Percentiles rank a stretch among this genome's conserved stretches.
Evolutionary conservation across 2,888 invertebrate genomes (phyloP).

Genomic region (Bimastos eiseni): DNA sequence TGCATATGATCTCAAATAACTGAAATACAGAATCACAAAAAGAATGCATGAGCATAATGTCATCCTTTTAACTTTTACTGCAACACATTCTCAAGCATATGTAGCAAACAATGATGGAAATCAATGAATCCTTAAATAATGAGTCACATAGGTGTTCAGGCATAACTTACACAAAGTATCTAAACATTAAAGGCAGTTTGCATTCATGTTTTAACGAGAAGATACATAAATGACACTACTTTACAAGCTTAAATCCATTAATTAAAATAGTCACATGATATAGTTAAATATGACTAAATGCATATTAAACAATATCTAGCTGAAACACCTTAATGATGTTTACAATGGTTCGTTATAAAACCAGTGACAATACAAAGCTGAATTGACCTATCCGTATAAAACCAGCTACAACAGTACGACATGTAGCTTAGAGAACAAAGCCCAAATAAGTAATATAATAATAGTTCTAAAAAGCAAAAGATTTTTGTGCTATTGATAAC

Average conservation of each 20-base stretch:
- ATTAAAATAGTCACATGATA: background rate
- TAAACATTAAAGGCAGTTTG: too few relatives aligned
- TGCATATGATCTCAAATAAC: background rate
- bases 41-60: background rate
- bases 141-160: too few relatives aligned
- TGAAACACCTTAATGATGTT: too few relatives aligned
- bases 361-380: background rate
- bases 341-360: background rate
- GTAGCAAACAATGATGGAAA: too few relatives aligned
- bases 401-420: background rate
- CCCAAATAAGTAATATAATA: background rate
- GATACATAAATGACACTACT: background rate
- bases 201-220: background rate
- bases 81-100: background rate
- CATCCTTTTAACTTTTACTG: background rate
- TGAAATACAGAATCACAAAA: background rate
- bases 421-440: background rate
- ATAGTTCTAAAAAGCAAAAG: background rate
- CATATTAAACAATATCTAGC: slow-evolving; percentile 9
- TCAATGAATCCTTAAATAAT: too few relatives aligned
- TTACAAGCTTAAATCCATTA: background rate
- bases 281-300: background rate
- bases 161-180: too few relatives aligned
- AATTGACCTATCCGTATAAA: background rate
- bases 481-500: background rate